phyloP scores from a whole-genome alignment of 2,888 invertebrate genomes.

The Meiosimyza platycephala region DNA sequence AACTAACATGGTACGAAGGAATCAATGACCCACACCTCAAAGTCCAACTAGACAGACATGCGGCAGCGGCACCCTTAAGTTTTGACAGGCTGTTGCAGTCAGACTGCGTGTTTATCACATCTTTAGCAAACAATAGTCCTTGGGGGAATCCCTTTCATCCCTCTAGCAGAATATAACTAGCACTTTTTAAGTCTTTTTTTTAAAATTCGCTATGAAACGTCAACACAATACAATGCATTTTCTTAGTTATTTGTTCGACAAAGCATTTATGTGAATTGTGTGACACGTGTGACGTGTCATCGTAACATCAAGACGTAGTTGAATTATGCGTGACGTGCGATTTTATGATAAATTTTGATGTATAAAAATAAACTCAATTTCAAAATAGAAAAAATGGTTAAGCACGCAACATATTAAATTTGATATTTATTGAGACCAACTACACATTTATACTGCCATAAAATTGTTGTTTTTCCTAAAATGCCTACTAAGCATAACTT shows the following conservation, averaged over 20 bases:
- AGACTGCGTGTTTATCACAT: constrained; percentile 14
- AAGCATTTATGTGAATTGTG: constrained; percentile 13
- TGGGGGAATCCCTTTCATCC: not conserved
- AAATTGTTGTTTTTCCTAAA: too few relatives aligned
- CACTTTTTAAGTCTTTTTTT: too few relatives aligned
- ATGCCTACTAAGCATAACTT: too few relatives aligned
- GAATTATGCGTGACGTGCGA: too few relatives aligned
- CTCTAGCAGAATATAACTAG: too few relatives aligned
- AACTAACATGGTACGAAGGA: not conserved
- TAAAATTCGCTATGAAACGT: not conserved
- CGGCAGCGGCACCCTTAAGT: not conserved
- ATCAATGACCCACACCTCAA: not conserved
- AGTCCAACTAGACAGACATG: not conserved
- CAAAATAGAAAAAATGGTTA: too few relatives aligned
- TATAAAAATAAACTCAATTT: too few relatives aligned
- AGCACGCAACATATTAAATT: too few relatives aligned
- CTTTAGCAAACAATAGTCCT: not conserved
- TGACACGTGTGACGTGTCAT: not conserved
- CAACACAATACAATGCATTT: not conserved
- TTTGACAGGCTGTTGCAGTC: not conserved
- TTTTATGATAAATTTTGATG: too few relatives aligned
- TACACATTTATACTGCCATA: too few relatives aligned
- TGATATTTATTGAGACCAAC: too few relatives aligned
- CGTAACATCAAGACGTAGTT: too few relatives aligned
- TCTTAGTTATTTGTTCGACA: constrained; percentile 19